These are phyloP conservation scores for Psittacara wagleri DNA, from an alignment of 2,113 vertebrate species.

Conservation along the genomic window DNA sequence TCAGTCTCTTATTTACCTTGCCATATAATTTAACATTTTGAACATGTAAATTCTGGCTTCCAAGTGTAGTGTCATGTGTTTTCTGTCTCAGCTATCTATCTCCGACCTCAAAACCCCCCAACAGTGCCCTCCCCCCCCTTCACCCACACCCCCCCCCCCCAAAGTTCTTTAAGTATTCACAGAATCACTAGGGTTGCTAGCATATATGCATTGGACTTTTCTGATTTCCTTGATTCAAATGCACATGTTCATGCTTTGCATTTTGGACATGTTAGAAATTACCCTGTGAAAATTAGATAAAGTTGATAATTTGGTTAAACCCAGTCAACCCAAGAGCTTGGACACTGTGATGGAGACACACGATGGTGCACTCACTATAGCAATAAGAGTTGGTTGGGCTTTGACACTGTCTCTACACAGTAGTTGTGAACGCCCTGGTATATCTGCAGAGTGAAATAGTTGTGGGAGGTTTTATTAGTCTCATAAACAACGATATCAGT, in stretches of 20 bases:
- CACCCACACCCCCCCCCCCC: no score
- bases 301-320: not conserved
- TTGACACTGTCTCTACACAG: not conserved
- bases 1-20: not conserved
- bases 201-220: accelerated
- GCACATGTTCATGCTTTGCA: not conserved
- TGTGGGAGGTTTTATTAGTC: not conserved
- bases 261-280: not conserved
- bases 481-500: not conserved
- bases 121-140: no score
- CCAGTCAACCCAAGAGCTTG: not conserved
- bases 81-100: not conserved
- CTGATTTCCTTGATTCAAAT: not conserved
- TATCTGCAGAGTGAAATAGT: not conserved
- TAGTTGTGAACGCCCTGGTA: not conserved
- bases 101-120: not conserved
- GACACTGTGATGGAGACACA: not conserved
- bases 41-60: not conserved
- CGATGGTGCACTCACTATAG: accelerated
- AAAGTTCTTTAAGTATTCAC: not conserved
- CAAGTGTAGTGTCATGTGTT: not conserved
- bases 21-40: not conserved
- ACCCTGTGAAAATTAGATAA: not conserved
- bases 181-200: not conserved
- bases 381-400: not conserved